Base-by-base conservation (phyloP, 1,140 invertebrate species). In the Drosophila kikkawai region DNA sequence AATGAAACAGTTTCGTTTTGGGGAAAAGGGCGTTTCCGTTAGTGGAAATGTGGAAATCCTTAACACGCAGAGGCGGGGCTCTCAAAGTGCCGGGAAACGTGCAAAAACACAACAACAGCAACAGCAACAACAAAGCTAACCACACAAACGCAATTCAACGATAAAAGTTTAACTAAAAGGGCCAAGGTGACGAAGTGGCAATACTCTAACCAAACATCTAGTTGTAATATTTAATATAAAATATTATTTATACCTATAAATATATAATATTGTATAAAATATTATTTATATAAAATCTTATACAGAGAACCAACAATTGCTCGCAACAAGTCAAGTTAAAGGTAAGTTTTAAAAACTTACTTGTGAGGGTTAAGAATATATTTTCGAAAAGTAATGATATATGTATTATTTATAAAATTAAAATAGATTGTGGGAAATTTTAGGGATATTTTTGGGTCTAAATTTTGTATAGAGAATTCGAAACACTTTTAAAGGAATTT, bases 101-200 rank as follows among this genome's bases (percentile, higher is more conserved):
- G 84, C 84, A 90, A 75, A 69, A 90, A 84, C 15, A 22, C 22
- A 22, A 22, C 55, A 84, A 80, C 80, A 70, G 61, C 37, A 76
- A 58, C 60, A 57, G 42, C 53, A 63, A 78, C 75, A 59, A 19
- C 17, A 78, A 76, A 17, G 32, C 36, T 53, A 63, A 36, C 55
- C 61, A 51, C 64, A 64, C 36, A 53, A 75, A 61, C 50, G 51
- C 51, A 58, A 73, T 73, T 55, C 42, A 63, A 50, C 41, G 34
- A 50, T 55, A 64, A 74, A 42, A 29, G 42, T 22, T 26, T 5
- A 29, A 13, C 57, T 1, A 45, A 36, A 67, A 42, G 0, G 32
- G 36, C 15, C 48, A 68, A 17, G 9, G 29, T 55, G 32, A 19
- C 26, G 64, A 70, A 56, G 67, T 47, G 39, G 4, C 7, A 47